Evolutionary conservation across 2,888 invertebrate species (phyloP).

Genomic region (Ephialtes manifestator): DNA sequence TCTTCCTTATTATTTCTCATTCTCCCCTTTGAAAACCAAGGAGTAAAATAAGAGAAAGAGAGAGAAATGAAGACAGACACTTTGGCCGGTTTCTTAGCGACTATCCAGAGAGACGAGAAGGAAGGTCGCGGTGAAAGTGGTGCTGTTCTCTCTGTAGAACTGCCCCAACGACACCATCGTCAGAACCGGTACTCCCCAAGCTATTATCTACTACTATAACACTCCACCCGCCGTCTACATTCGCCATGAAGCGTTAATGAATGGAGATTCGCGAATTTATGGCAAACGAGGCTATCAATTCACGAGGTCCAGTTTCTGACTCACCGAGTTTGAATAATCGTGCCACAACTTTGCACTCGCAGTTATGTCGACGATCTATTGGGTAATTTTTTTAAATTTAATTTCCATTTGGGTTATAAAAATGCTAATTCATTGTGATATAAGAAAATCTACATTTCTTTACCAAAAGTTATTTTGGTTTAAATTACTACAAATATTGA

Average conservation of each 20-base stretch:
- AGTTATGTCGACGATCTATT: slow-evolving; percentile 12
- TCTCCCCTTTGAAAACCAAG: neutral
- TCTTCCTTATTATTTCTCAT: slow-evolving; percentile 34
- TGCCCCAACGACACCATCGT: slow-evolving; percentile 1
- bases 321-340: slow-evolving; percentile 31
- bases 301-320: slow-evolving; percentile 41
- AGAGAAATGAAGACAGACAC: slow-evolving; percentile 2
- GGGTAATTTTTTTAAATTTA: neutral
- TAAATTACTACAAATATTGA: too few relatives aligned
- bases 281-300: slow-evolving; percentile 35
- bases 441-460: neutral
- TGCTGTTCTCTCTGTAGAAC: slow-evolving; percentile 34
- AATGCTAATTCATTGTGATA: neutral
- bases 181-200: slow-evolving; percentile 37
- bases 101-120: slow-evolving; percentile 49
- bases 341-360: neutral
- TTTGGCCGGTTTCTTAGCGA: slow-evolving; percentile 41
- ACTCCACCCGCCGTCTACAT: neutral
- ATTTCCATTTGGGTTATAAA: neutral
- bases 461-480: too few relatives aligned
- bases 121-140: slow-evolving; percentile 70
- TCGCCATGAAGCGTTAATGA: slow-evolving; percentile 43
- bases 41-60: slow-evolving; percentile 2
- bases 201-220: slow-evolving; percentile 31
- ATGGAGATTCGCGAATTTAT: slow-evolving; percentile 55